Conservation (phyloP, 2,797 vertebrate species). For the Ciconia nigra region DNA sequence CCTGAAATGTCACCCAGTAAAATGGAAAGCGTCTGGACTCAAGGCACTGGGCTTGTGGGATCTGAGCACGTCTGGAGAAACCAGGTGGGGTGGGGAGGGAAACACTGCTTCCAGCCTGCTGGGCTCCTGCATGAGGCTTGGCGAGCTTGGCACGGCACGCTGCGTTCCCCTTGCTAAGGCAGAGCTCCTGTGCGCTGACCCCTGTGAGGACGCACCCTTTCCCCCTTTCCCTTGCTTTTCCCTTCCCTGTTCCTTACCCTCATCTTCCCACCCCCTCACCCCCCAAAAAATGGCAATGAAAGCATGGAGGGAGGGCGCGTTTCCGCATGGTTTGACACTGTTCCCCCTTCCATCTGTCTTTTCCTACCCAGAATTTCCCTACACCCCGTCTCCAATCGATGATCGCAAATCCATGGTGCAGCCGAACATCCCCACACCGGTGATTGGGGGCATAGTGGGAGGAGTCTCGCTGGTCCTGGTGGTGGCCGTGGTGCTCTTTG, state of each 20-base stretch:
- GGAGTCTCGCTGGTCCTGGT: constrained; percentile 85
- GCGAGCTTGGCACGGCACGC: constrained; percentile 8
- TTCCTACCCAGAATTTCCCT: constrained; percentile 98
- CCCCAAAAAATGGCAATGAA: constrained; percentile 30
- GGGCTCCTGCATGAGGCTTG: constrained; percentile 47
- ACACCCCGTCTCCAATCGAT: constrained; percentile 78
- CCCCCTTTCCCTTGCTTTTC: constrained; percentile 62
- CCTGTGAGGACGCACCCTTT: not conserved
- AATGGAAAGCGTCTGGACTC: not conserved
- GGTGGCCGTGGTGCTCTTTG: constrained; percentile 85
- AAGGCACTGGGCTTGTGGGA: not conserved
- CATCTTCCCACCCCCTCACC: constrained; percentile 52
- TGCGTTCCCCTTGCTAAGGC: not conserved
- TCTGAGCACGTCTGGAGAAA: not conserved
- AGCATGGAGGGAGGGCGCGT: constrained; percentile 75
- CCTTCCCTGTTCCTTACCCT: constrained; percentile 72
- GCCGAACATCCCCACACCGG: constrained; percentile 78
- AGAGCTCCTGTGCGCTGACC: not conserved
- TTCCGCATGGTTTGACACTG: constrained; percentile 87
- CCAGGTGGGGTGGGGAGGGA: not conserved
- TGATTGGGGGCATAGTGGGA: constrained; percentile 90
- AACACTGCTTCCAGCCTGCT: not conserved
- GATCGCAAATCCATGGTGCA: constrained; percentile 75
- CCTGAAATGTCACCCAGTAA: not conserved
- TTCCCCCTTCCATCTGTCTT: constrained; percentile 96